Base-by-base conservation (phyloP, 2,888 invertebrate genomes). In the Dryadula phaetusa region DNA sequence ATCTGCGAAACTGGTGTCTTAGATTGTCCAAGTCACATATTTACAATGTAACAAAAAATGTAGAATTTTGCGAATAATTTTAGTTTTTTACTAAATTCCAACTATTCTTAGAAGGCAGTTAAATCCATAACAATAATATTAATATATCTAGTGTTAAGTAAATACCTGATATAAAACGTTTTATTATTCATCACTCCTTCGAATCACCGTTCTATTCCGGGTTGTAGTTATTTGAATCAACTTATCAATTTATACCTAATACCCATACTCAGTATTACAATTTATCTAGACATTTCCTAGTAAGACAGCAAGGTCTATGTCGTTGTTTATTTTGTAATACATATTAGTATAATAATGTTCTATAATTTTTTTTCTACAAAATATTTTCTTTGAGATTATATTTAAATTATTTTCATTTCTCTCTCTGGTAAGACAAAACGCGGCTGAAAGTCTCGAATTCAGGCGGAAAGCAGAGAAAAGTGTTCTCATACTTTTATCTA, bases 271-370 rank as follows among this genome's bases (percentile, higher is more conserved):
- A 70, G 69, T 63, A 65, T 64, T 66, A 69, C 64, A 65, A 67
- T 70, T 72, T 73, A 72, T 71, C 69, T 69, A 68, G 73, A 66
- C 69, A 72, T 72, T 76, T 75, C 76, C 74, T 74, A 72, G 72
- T 73, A 71, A 6, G 69, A 66, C 61, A 66, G 63, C 74, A 74
- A 76, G 75, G 75, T 76, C 75, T 74, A 37, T 65, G 66, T 69
- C 42, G 68, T 64, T 73, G 68, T 72, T 70, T 66, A 71, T 70
- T 70, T 71, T 66, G 67, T 70, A 58, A 68, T 68, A 66, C 46
- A 62, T 44, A 54, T 58, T 54, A 18, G 37, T 37, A 37, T 37
- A 37, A 37, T 37, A 37, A 6, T 12, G 12, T 37, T 12, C 12
- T 12, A 37, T 37, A 32, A 32, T 1, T 4, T n/a, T n/a, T n/a